Evolutionary conservation across 2,797 vertebrate species (phyloP), one percentile per base, ranked within the genome.

Genomic region (Sibirionetta formosa): DNA sequence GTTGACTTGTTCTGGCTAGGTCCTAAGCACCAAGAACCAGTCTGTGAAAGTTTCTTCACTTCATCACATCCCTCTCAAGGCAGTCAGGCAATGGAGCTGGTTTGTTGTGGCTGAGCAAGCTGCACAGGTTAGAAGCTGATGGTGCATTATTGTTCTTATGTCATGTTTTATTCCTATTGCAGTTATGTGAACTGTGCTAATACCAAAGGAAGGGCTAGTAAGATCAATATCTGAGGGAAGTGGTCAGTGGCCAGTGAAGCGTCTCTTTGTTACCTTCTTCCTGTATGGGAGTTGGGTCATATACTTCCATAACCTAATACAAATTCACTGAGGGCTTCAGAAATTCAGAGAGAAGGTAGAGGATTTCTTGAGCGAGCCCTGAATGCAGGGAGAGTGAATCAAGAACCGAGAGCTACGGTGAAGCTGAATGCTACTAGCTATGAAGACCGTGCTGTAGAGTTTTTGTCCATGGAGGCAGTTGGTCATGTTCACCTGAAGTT

Each of bases 41-140:
- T 16, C 26, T 15, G 23, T 13, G 27, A 29, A 54, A 54, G 12
- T 20, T 76, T 64, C 58, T 46, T 60, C 27, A 22, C 33, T 31
- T 65, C 33, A 23, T 83, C 50, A 3, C 0, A 0, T 65, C 46
- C 51, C 3, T 65, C 20, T 70, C 1, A 2, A 68, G 31, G 23
- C 70, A 58, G 38, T 19, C 24, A 64, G 42, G 31, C 61, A 63
- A 4, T 1, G 29, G 50, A 26, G 81, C 3, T 8, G 22, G 22
- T 57, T 93, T 56, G 3, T 27, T 65, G 26, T 42, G 42, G 48
- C 80, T 46, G 82, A 81, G 53, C 10, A 4, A 50, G 60, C 42
- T 42, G 26, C 46, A 10, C 6, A 29, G 42, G 12, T 33, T 38
- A 20, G 23, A 48, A 6, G 22, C 31, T 48, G 46, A 3, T n/a